Conservation (phyloP, 2,797 vertebrate species). For the Thripadectes ignobilis region DNA sequence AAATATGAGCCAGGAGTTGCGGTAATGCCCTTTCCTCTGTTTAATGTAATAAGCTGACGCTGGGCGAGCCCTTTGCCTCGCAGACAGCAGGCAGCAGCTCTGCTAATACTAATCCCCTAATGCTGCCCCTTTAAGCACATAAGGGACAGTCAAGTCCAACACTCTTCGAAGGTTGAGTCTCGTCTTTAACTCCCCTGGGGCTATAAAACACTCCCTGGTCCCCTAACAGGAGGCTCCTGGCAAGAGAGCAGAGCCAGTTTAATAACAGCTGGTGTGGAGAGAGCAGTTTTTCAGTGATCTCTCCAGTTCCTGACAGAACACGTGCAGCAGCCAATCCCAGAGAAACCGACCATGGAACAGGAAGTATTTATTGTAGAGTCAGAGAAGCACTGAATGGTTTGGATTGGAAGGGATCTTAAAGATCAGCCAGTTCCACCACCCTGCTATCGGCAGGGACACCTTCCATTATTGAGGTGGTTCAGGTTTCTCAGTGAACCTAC, state of each 20-base stretch:
- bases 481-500: fast-evolving
- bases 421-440: neutral
- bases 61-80: neutral
- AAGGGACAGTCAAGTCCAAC: neutral
- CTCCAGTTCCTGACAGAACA: neutral
- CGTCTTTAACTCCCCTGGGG: neutral
- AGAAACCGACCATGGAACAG: neutral
- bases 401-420: neutral
- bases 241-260: neutral
- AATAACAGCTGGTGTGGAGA: neutral
- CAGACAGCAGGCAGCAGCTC: neutral
- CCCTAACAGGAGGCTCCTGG: neutral
- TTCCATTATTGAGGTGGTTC: neutral
- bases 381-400: neutral
- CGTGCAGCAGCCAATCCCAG: neutral
- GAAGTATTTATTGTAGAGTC: neutral
- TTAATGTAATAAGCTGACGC: neutral
- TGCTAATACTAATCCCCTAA: neutral
- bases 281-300: neutral
- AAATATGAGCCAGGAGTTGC: neutral
- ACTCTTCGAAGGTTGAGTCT: neutral
- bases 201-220: neutral
- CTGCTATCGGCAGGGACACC: neutral
- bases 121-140: neutral
- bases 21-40: neutral